A percentile compares a stretch with the other conserved stretches of the same genome.
Conservation (phyloP, 2,113 vertebrate genomes). For the Notothenia rossii region DNA sequence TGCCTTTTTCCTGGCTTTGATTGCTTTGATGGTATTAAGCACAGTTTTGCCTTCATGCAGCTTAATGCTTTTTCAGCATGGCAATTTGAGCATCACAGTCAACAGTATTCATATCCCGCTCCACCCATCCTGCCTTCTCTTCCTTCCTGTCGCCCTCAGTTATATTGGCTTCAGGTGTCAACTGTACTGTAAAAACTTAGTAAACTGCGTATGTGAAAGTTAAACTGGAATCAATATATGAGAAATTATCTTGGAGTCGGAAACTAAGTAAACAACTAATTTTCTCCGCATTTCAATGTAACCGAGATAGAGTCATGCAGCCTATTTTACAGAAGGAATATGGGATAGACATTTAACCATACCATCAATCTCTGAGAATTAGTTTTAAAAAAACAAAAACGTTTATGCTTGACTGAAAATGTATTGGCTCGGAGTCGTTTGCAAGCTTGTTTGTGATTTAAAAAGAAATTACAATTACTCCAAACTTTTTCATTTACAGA, state of each 20-base stretch:
- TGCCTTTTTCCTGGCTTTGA: constrained; percentile 62
- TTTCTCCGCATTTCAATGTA: constrained; percentile 36
- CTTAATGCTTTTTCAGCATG: constrained; percentile 78
- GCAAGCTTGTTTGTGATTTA: constrained; percentile 54
- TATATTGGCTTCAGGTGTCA: constrained; percentile 85
- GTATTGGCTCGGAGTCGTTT: constrained; percentile 56
- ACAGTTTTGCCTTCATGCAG: constrained; percentile 76
- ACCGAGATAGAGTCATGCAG: constrained; percentile 19
- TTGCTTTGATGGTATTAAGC: constrained; percentile 82
- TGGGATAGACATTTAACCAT: constrained; percentile 34
- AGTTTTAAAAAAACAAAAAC: constrained; percentile 3
- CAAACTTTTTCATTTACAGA: constrained; percentile 69
- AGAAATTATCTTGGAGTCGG: constrained; percentile 30
- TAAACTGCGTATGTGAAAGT: constrained; percentile 38
- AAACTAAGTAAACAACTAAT: constrained; percentile 29
- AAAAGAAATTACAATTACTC: constrained; percentile 64
- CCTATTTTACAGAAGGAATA: constrained; percentile 34
- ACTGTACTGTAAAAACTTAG: constrained; percentile 92
- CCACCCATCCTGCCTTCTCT: constrained; percentile 73
- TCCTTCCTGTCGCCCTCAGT: constrained; percentile 65
- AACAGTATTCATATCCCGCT: constrained; percentile 70
- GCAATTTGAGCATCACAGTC: constrained; percentile 76
- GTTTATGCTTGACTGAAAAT: constrained; percentile 41
- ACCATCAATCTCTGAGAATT: constrained; percentile 51
- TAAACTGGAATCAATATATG: constrained; percentile 28